Conservation (phyloP, 2,797 vertebrate species). For the Tapera naevia region DNA sequence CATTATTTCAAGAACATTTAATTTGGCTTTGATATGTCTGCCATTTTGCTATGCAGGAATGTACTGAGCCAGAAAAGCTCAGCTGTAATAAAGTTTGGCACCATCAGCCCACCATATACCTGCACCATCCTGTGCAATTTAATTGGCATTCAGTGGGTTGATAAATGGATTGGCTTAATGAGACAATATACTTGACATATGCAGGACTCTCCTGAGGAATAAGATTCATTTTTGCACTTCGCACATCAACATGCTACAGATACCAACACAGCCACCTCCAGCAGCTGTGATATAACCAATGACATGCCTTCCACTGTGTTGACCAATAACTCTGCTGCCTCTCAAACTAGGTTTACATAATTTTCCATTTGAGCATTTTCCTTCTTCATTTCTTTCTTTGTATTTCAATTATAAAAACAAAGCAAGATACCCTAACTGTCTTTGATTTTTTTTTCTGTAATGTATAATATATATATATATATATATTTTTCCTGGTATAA, state of each 20-base stretch:
- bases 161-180: constrained; percentile 94
- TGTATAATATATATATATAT: not conserved
- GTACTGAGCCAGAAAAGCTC: constrained; percentile 81
- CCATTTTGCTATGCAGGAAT: constrained; percentile 75
- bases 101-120: constrained; percentile 84
- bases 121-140: constrained; percentile 90
- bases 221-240: constrained; percentile 87
- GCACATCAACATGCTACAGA: constrained; percentile 85
- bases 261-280: constrained; percentile 82
- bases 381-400: not conserved
- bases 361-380: not conserved
- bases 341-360: not conserved
- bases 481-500: not conserved
- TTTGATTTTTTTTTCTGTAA: constrained; percentile 17
- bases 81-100: constrained; percentile 87
- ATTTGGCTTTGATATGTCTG: constrained; percentile 77
- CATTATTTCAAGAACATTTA: constrained; percentile 80
- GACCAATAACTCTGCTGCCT: constrained; percentile 68
- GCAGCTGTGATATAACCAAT: constrained; percentile 75
- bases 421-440: not conserved
- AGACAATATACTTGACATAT: constrained; percentile 94
- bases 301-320: constrained; percentile 68
- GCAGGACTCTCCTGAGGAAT: constrained; percentile 88
- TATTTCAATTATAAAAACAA: constrained; percentile 5
- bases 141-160: constrained; percentile 91